Evolutionary conservation across 2,888 invertebrate species (phyloP).

Genomic region (Aproaerema taeniolella): DNA sequence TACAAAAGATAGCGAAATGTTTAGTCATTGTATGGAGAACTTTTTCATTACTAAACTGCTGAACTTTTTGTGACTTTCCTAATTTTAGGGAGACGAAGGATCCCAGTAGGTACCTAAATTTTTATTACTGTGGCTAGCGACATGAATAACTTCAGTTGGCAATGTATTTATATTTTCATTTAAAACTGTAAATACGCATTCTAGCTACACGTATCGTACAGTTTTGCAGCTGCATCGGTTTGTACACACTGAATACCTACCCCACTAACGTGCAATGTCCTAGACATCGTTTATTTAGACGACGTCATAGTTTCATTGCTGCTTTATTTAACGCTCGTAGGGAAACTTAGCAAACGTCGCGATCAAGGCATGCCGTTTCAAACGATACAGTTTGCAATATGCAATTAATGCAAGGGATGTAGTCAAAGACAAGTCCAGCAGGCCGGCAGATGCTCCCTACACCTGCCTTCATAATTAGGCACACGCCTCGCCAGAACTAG

Average conservation of each 20-base stretch:
- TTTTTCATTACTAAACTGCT: too few species aligned
- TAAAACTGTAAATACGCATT: not conserved
- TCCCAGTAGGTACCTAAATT: too few species aligned
- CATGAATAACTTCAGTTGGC: too few species aligned
- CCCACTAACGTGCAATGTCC: too few species aligned
- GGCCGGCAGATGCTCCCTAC: slow-evolving; percentile 65
- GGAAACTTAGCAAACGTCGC: slow-evolving; percentile 32
- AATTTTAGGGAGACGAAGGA: too few species aligned
- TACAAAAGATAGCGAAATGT: slow-evolving; percentile 26
- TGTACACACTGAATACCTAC: slow-evolving; percentile 26
- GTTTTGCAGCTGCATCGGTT: slow-evolving; percentile 38
- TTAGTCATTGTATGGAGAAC: too few species aligned
- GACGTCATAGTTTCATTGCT: slow-evolving; percentile 39
- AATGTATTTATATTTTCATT: not conserved
- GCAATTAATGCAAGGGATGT: slow-evolving; percentile 45
- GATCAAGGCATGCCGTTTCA: slow-evolving; percentile 32
- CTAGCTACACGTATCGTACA: too few species aligned
- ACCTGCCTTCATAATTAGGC: slow-evolving; percentile 67
- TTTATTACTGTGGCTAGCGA: too few species aligned
- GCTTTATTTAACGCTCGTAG: slow-evolving; percentile 33
- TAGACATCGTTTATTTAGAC: slow-evolving; percentile 31
- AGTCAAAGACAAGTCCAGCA: slow-evolving; percentile 47
- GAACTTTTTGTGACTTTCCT: too few species aligned
- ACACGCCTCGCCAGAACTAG: slow-evolving; percentile 45
- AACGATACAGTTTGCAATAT: slow-evolving; percentile 23